These are phyloP conservation scores for Pelodiscus sinensis DNA, from an alignment of 2,113 vertebrate genomes.

Conservation along the genomic window DNA sequence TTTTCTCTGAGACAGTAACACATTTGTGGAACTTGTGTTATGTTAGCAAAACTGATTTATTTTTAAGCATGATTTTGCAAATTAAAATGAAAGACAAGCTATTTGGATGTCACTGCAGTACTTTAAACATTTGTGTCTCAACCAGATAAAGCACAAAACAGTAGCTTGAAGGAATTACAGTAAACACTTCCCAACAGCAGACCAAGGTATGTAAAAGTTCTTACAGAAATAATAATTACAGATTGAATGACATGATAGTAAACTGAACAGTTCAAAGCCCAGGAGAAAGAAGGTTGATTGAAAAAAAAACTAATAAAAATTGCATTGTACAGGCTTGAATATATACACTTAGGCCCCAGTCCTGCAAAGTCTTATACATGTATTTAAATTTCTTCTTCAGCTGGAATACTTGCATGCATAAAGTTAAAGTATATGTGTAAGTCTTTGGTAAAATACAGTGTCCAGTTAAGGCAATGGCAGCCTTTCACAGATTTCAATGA, in stretches of 20 bases:
- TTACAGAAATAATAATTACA: background rate
- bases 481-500: fast-evolving
- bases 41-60: constrained; percentile 13
- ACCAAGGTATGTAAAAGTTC: background rate
- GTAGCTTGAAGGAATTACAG: background rate
- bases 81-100: background rate
- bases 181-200: background rate
- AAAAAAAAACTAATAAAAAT: fast-evolving
- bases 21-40: background rate
- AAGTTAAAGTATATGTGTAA: background rate
- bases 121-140: background rate
- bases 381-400: background rate
- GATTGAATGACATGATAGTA: background rate
- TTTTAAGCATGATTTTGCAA: constrained; percentile 5
- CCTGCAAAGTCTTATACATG: background rate
- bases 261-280: background rate
- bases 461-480: background rate
- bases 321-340: fast-evolving
- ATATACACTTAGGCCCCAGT: background rate
- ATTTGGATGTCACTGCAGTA: background rate
- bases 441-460: fast-evolving
- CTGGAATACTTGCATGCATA: background rate
- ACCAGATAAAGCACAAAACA: background rate
- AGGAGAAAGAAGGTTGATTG: background rate
- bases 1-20: background rate